Base-by-base conservation (phyloP, 2,888 invertebrate species). In the Antitype chi region DNA sequence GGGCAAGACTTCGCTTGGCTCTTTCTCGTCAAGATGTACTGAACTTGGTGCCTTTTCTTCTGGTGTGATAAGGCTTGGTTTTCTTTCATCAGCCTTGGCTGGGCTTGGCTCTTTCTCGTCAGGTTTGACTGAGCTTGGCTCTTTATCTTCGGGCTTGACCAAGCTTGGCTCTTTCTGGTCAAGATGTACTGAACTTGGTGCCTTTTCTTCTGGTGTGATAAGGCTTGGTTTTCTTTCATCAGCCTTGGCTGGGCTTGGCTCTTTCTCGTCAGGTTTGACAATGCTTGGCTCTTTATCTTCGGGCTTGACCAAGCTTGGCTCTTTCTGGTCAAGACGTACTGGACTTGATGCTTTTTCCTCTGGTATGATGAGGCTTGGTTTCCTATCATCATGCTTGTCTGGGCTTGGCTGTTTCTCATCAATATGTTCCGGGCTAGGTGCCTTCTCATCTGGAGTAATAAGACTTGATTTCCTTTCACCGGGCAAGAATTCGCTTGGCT, bases 371-470 rank as follows among this genome's bases (percentile, higher is more conserved):
- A 28, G 20, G 20, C 28, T 28, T 28, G 20, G 5, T 3, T 32
- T 32, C 0, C 3, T 62, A 3, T 32, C 60, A 13, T 23, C 60
- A 32, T 1, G 2, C 13, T 11, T 28, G 23, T 23, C 7, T 7
- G 23, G 11, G 13, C 13, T 32, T 23, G 1, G 23, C 2, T 32
- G 23, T 28, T 17, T 28, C 7, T 28, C 59, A 1, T 28, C 25
- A 28, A 20, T 20, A 1, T 20, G 5, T 0, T 6, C 0, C 2
- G 28, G 28, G 1, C 60, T 60, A 0, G 6, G 2, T 1, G 6
- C 32, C 0, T n/a, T n/a, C 38, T 63, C 8, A 0, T 15, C 38
- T 7, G 2, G 6, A 1, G 20, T 6, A 6, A 60, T 6, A 2
- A 20, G 60, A 32, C 32, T 60, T 60, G 8, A 23, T 23, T 20